Evolutionary conservation across 2,113 vertebrate genomes (phyloP), one percentile per base, ranked within the genome.

Genomic region (Erythrocercus mccallii): DNA sequence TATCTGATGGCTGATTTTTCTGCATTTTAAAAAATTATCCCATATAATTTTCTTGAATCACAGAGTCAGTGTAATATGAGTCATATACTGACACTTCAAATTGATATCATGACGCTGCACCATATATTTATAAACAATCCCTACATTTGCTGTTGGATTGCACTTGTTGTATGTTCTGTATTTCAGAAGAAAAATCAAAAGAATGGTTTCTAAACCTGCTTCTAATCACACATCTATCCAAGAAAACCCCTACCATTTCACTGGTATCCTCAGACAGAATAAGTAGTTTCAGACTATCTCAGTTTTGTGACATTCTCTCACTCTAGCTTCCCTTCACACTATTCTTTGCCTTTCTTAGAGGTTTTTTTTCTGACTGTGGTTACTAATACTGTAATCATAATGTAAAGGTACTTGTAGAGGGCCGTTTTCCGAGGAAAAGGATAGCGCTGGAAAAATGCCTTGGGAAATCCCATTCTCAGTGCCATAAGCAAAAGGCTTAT

Each of bases 141-240:
- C 16, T 76, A 10, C 1, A 64, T 61, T 64, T 6, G 0, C 5
- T 0, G 0, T 20, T 64, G 28, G 9, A 70, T 28, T 93, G 10
- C 3, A 51, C 44, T 81, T 77, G 3, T 81, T 77, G 3, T 12
- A 30, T 70, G 61, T 81, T 66, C 28, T 65, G 8, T 31, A 54
- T 60, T 74, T 84, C 44, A 78, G 19, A 22, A 66, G 88, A 87
- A 92, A 74, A 4, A 5, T 45, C 13, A 23, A 54, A 78, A 10
- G 38, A 6, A 15, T 27, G 3, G 12, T 35, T 77, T 86, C 28
- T 48, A 33, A 68, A 58, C 31, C 31, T 12, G 3, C 14, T 50
- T 58, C 31, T 76, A 50, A 31, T 44, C 20, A 50, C 9, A 0
- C 11, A 50, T 27, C 5, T 35, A 16, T 40, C 37, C 31, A 86